Evolutionary conservation across 2,113 vertebrate genomes (phyloP).

Genomic region (Chionis minor): DNA sequence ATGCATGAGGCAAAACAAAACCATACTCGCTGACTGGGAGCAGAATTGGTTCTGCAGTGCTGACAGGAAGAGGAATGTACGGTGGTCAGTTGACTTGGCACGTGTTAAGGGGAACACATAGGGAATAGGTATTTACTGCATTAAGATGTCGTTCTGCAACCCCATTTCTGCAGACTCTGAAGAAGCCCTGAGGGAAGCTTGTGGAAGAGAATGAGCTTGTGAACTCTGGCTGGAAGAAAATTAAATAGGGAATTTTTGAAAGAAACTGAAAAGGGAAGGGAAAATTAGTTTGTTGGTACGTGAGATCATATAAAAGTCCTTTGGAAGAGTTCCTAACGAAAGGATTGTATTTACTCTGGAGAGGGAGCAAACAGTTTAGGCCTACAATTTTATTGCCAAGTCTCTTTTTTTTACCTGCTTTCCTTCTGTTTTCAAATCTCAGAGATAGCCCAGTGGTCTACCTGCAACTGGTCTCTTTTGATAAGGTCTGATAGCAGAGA

Average conservation of each 20-base stretch:
- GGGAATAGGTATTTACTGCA: not conserved
- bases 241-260: not conserved
- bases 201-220: not conserved
- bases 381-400: not conserved
- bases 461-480: not conserved
- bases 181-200: not conserved
- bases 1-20: not conserved
- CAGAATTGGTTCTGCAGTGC: not conserved
- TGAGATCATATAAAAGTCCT: slow-evolving; percentile 11
- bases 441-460: not conserved
- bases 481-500: slow-evolving; percentile 13
- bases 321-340: slow-evolving; percentile 28
- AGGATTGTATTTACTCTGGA: slow-evolving; percentile 17
- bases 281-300: not conserved
- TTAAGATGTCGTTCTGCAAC: not conserved
- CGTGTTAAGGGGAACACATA: not conserved
- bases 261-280: not conserved
- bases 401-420: not conserved
- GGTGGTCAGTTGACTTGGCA: not conserved
- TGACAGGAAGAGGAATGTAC: not conserved
- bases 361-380: not conserved
- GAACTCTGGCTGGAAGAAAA: not conserved
- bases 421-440: slow-evolving; percentile 14
- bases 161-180: not conserved
- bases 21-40: not conserved